Percentiles rank a stretch among this genome's conserved stretches.
These are phyloP conservation scores for Pandion haliaetus DNA, from an alignment of 2,113 vertebrate species.

Conservation along the genomic window DNA sequence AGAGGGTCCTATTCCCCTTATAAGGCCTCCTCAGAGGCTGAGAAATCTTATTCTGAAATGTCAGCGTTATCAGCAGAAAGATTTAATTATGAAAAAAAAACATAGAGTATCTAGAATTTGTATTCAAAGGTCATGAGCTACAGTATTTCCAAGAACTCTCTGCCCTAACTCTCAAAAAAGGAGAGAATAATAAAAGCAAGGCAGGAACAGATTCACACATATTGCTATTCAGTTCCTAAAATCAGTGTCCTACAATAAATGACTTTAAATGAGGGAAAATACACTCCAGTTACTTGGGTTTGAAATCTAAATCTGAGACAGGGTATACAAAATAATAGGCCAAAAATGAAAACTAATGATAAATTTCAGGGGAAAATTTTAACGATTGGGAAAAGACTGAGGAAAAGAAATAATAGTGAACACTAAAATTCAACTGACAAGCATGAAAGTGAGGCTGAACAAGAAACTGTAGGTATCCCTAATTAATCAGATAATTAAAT, in stretches of 20 bases:
- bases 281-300: not conserved
- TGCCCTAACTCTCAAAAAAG: not conserved
- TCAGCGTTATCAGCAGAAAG: not conserved
- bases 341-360: not conserved
- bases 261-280: not conserved
- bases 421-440: not conserved
- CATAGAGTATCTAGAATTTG: not conserved
- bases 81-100: not conserved
- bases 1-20: not conserved
- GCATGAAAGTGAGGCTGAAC: not conserved
- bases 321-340: not conserved
- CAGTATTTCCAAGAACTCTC: not conserved
- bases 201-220: not conserved
- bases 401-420: not conserved
- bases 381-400: not conserved
- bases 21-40: not conserved
- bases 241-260: not conserved
- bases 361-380: not conserved
- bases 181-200: not conserved
- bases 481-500: not conserved
- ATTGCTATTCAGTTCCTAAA: not conserved
- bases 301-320: not conserved
- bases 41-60: conserved; percentile 26
- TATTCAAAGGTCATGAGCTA: not conserved
- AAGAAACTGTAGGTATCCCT: not conserved